These are phyloP conservation scores for Acleris holmiana DNA, from an alignment of 2,888 invertebrate genomes.

Conservation along the genomic window DNA sequence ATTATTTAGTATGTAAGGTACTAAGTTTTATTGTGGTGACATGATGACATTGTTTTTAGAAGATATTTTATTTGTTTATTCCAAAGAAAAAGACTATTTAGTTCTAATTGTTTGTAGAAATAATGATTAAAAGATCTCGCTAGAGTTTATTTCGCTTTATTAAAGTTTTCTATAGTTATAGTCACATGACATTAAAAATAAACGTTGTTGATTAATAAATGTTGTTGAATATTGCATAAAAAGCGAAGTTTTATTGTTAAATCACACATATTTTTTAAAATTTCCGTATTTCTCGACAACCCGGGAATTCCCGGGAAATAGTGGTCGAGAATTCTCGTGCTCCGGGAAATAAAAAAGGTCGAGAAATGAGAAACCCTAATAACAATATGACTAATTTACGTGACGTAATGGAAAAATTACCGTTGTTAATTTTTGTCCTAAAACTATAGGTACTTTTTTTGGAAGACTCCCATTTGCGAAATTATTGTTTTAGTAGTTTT, in stretches of 20 bases:
- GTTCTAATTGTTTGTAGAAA: constrained; percentile 1
- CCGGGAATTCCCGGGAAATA: constrained; percentile 1
- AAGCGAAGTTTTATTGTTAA: constrained; percentile 1
- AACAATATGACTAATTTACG: no score
- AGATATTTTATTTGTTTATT: constrained; percentile 1
- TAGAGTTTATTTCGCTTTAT: constrained; percentile 12
- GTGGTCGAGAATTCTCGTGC: background rate
- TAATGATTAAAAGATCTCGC: constrained; percentile 10
- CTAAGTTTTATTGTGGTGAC: constrained; percentile 18
- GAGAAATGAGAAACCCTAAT: no score
- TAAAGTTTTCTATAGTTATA: constrained; percentile 9
- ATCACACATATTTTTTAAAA: constrained; percentile 2
- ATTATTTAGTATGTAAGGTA: constrained; percentile 19
- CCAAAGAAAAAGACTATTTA: constrained; percentile 1
- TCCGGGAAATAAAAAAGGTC: no score
- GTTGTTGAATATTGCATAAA: constrained; percentile 3
- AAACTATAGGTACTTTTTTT: no score
- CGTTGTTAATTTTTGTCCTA: no score
- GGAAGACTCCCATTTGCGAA: no score
- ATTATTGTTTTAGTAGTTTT: no score
- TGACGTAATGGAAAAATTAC: no score
- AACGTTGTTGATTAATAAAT: constrained; percentile 10
- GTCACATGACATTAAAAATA: constrained; percentile 7
- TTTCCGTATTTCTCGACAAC: background rate
- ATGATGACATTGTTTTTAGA: constrained; percentile 15